These are phyloP conservation scores for Harpegnathos saltator DNA, from an alignment of 1,140 invertebrate genomes.

Conservation along the genomic window DNA sequence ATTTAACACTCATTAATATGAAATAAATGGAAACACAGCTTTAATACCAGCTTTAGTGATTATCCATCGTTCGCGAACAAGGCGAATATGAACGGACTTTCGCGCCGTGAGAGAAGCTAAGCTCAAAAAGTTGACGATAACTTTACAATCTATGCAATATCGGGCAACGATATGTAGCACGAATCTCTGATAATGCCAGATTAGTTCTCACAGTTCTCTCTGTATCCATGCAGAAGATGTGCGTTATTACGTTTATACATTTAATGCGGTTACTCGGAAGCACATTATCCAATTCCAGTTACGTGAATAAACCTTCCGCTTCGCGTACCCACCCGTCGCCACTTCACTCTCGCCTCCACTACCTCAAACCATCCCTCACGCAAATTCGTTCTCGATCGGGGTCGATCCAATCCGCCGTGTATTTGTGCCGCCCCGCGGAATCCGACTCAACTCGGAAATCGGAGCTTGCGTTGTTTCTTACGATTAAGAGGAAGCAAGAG, in stretches of 20 bases:
- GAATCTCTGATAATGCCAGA: slow-evolving; percentile 58
- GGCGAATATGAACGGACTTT: not conserved
- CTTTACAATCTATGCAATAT: not conserved
- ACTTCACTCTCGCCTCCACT: no score
- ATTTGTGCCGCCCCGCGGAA: slow-evolving; percentile 45
- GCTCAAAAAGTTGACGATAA: not conserved
- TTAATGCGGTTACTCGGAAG: slow-evolving; percentile 65
- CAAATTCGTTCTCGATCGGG: not conserved
- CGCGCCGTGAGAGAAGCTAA: not conserved
- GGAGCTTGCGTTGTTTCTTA: not conserved
- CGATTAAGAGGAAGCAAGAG: not conserved
- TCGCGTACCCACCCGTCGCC: not conserved
- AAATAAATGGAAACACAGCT: not conserved
- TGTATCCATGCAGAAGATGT: slow-evolving; percentile 68
- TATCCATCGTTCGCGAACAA: not conserved
- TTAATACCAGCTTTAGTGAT: not conserved
- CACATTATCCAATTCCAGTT: slow-evolving; percentile 70
- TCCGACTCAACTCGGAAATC: slow-evolving; percentile 8
- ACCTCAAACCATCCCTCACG: slow-evolving; percentile 7
- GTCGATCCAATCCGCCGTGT: slow-evolving; percentile 39
- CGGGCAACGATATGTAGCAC: not conserved
- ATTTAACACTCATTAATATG: slow-evolving; percentile 1
- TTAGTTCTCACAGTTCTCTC: slow-evolving; percentile 29
- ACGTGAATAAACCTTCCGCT: slow-evolving; percentile 63
- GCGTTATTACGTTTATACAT: slow-evolving; percentile 61